Conservation (phyloP, 2,888 invertebrate genomes). For the Drosophila kambysellisi region DNA sequence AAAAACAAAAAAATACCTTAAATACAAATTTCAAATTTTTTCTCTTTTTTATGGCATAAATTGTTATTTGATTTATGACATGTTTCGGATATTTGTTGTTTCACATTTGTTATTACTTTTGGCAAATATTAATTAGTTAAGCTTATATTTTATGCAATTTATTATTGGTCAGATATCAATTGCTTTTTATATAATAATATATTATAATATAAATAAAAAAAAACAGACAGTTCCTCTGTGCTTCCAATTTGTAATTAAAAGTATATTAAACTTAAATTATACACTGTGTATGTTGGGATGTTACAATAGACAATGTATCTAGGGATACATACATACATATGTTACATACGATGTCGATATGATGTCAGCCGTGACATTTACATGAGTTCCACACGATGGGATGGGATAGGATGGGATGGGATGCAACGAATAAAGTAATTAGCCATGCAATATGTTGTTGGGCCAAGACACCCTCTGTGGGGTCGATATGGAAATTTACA, state of each 20-base stretch:
- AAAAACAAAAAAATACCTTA: neutral
- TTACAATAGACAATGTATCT: neutral
- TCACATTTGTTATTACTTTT: too few species aligned
- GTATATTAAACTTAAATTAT: conserved; percentile 61
- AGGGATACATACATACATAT: neutral
- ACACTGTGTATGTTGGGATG: neutral
- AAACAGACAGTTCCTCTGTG: neutral
- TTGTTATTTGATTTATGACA: too few species aligned
- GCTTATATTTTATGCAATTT: too few species aligned
- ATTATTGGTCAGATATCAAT: neutral
- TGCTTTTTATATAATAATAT: neutral
- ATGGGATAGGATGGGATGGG: neutral
- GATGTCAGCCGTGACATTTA: conserved; percentile 20
- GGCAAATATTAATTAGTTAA: too few species aligned
- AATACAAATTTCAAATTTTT: too few species aligned
- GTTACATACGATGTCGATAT: neutral
- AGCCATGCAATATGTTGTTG: conserved; percentile 56
- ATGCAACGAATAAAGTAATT: conserved; percentile 59
- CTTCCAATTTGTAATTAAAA: conserved; percentile 36
- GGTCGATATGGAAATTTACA: conserved; percentile 65
- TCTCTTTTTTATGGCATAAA: too few species aligned
- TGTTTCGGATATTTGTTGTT: too few species aligned
- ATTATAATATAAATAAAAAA: too few species aligned
- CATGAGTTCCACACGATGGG: conserved; percentile 5
- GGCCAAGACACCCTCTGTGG: conserved; percentile 11